Evolutionary conservation across 2,888 invertebrate genomes (phyloP), one percentile per base, ranked within the genome.

Genomic region (Drosophila pseudotakahashii): DNA sequence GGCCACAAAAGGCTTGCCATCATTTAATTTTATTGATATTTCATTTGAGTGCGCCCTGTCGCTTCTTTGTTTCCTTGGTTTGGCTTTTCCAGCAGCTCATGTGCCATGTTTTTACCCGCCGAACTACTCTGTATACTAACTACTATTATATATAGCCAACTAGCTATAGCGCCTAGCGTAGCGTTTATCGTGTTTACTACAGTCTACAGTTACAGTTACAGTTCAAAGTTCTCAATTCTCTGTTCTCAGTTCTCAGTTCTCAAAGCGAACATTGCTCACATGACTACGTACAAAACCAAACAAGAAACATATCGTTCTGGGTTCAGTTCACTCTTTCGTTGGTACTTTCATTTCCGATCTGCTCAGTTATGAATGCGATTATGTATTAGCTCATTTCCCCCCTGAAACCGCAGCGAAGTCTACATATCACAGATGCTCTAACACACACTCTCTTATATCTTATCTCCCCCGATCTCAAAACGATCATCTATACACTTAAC

Each of bases 401-500:
- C 70, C 61, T n/a, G 72, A 72, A 60, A 44, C 34, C 61, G 77
- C 50, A 59, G 71, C 30, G 60, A 66, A 54, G 66, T 64, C 39
- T 34, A 80, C 64, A 61, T 59, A 44, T 37, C 50, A 64, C 68
- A 78, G 73, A 76, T 68, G 77, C 82, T 85, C 81, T 81, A 81
- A 81, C 77, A 81, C 81, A 73, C 85, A 52, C 76, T 82, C 64
- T 85, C 79, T 85, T 82, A 78, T 79, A 77, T 85, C 70, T 68
- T 82, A 80, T 82, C 78, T 85, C 60, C 52, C 51, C 77, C 78
- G 81, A 78, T 82, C 77, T 75, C 58, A 53, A 59, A 62, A 62
- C 62, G 75, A 76, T 78, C 71, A 78, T 66, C 55, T 26, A 66
- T 30, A 72, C 55, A 61, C 47, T 61, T 52, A 34, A 71, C 60